phyloP scores from a whole-genome alignment of 1,140 invertebrate species.

The Tetramorium parvispinum region DNA sequence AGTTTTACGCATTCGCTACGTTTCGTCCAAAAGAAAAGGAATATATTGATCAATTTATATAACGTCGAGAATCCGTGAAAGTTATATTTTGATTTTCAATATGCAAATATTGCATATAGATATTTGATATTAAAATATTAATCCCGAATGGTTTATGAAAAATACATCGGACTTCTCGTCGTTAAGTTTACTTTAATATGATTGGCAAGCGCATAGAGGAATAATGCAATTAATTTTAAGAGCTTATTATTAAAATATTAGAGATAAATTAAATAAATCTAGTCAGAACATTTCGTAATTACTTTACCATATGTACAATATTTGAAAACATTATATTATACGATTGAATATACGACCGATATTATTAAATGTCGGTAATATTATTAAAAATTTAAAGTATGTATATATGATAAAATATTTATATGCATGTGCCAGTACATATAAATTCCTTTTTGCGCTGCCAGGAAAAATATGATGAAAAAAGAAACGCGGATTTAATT shows the following conservation, averaged over 20 bases:
- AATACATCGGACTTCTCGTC: conserved; percentile 19
- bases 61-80: conserved; percentile 52
- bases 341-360: not conserved
- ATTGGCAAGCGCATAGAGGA: conserved; percentile 10
- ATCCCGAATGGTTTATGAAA: not conserved
- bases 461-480: not conserved
- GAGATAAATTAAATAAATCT: not conserved
- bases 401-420: not conserved
- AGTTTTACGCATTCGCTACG: not conserved
- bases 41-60: conserved; percentile 48
- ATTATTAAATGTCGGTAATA: too few species aligned
- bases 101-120: not conserved
- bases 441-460: not conserved
- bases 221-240: conserved; percentile 1
- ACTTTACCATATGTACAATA: not conserved
- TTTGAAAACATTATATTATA: not conserved
- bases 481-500: conserved; percentile 10
- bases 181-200: conserved; percentile 9
- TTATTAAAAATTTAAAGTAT: not conserved
- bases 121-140: conserved; percentile 26
- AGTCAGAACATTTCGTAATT: not conserved
- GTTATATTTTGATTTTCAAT: conserved; percentile 2
- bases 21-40: not conserved
- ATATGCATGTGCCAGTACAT: not conserved
- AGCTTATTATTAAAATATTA: not conserved